Conservation (phyloP, 2,888 invertebrate genomes). For the Cetonia aurata region DNA sequence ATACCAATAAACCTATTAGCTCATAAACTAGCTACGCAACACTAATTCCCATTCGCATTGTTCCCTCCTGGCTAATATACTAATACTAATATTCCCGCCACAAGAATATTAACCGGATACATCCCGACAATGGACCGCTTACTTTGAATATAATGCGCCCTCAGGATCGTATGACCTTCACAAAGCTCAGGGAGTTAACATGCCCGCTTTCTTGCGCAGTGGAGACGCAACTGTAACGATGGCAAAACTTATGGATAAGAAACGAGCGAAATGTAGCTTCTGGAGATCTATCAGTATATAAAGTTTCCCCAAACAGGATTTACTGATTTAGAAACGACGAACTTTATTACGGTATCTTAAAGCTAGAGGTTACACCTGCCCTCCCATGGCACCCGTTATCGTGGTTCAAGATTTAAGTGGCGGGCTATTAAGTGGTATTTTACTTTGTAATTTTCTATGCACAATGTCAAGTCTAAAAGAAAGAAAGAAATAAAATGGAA, state of each 20-base stretch:
- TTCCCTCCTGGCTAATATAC: slow-evolving; percentile 5
- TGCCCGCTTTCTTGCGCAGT: slow-evolving; percentile 16
- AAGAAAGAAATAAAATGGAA: no score
- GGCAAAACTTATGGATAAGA: slow-evolving; percentile 43
- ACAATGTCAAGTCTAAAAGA: no score
- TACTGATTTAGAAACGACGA: slow-evolving; percentile 49
- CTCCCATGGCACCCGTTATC: slow-evolving; percentile 50
- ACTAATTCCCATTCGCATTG: slow-evolving; percentile 38
- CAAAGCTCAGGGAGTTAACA: slow-evolving; percentile 34
- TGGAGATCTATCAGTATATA: slow-evolving; percentile 46
- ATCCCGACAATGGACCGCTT: slow-evolving; percentile 35
- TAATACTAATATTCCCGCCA: slow-evolving; percentile 35
- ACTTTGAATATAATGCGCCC: slow-evolving; percentile 32
- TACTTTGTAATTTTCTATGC: slow-evolving; percentile 11
- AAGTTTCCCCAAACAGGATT: slow-evolving; percentile 43
- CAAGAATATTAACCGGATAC: slow-evolving; percentile 40
- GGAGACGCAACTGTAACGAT: slow-evolving; percentile 29
- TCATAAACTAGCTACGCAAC: slow-evolving; percentile 23
- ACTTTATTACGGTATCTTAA: slow-evolving; percentile 52
- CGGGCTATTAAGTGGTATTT: slow-evolving; percentile 32
- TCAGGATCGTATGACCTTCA: slow-evolving; percentile 25
- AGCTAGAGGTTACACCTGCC: slow-evolving; percentile 52
- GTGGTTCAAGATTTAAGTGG: slow-evolving; percentile 48
- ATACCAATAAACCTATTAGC: slow-evolving; percentile 30
- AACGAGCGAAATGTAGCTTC: slow-evolving; percentile 42